Evolutionary conservation across 1,140 invertebrate genomes (phyloP).

Genomic region (Bombus pascuorum): DNA sequence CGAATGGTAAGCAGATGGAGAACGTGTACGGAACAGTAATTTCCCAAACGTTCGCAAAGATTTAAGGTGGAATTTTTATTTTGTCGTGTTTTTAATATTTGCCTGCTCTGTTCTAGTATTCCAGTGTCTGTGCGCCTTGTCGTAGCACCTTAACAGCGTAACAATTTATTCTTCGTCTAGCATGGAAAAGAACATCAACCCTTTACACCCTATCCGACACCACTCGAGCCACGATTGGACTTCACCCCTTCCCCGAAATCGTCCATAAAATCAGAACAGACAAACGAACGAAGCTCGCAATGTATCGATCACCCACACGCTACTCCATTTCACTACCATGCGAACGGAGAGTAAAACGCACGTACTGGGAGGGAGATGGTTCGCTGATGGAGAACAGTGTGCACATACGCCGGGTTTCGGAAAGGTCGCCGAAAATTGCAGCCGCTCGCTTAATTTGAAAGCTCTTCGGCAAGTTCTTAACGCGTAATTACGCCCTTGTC

Average conservation of each 20-base stretch:
- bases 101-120: too few relatives aligned
- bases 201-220: background rate
- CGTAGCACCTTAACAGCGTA: too few relatives aligned
- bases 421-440: slow-evolving; percentile 43
- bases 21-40: too few relatives aligned
- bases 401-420: background rate
- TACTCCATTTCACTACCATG: background rate
- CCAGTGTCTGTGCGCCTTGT: too few relatives aligned
- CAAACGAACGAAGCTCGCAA: background rate
- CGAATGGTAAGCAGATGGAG: background rate
- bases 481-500: slow-evolving; percentile 56
- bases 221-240: background rate
- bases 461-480: slow-evolving; percentile 50
- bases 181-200: too few relatives aligned
- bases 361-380: background rate
- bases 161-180: too few relatives aligned
- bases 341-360: background rate
- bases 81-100: too few relatives aligned
- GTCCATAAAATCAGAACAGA: background rate
- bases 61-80: too few relatives aligned
- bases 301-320: slow-evolving; percentile 20
- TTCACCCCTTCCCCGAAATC: background rate
- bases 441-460: slow-evolving; percentile 50
- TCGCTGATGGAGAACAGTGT: background rate
- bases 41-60: too few relatives aligned